phyloP scores from a whole-genome alignment of 2,113 vertebrate species.

The Eulemur macaco region DNA sequence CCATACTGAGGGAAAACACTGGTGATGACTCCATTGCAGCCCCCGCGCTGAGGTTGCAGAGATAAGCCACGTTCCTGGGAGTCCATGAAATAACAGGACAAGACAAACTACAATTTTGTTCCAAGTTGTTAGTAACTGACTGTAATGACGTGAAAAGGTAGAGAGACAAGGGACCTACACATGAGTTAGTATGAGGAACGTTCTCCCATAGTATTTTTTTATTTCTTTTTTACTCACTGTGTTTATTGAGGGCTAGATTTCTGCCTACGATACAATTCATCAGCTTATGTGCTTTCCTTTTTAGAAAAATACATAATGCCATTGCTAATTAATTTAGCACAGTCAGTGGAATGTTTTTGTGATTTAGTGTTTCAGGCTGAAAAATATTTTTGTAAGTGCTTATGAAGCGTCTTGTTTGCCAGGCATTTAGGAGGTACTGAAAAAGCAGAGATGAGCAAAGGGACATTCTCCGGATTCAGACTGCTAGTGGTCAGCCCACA shows the following conservation, averaged over 20 bases:
- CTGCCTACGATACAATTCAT: not conserved
- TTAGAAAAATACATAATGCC: not conserved
- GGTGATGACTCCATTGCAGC: not conserved
- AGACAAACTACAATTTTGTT: not conserved
- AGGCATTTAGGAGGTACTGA: not conserved
- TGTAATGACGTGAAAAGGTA: not conserved
- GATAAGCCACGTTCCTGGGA: not conserved
- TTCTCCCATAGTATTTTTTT: not conserved
- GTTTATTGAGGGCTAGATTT: not conserved
- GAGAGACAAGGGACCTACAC: not conserved
- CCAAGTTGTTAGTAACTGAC: not conserved
- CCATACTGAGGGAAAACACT: not conserved
- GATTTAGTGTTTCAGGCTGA: not conserved
- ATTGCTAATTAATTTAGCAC: not conserved
- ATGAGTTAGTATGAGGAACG: not conserved
- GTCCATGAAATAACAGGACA: not conserved
- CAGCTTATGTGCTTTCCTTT: not conserved
- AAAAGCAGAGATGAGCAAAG: not conserved
- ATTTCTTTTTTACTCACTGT: not conserved
- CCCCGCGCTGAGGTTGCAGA: not conserved
- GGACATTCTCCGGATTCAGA: not conserved
- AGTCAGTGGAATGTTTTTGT: not conserved
- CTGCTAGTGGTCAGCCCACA: not conserved
- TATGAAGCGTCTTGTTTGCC: not conserved
- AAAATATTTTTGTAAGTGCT: not conserved